A percentile compares a stretch with the other conserved stretches of the same genome.
These are phyloP conservation scores for Saturnia japonica DNA, from an alignment of 2,888 invertebrate genomes.

Conservation along the genomic window DNA sequence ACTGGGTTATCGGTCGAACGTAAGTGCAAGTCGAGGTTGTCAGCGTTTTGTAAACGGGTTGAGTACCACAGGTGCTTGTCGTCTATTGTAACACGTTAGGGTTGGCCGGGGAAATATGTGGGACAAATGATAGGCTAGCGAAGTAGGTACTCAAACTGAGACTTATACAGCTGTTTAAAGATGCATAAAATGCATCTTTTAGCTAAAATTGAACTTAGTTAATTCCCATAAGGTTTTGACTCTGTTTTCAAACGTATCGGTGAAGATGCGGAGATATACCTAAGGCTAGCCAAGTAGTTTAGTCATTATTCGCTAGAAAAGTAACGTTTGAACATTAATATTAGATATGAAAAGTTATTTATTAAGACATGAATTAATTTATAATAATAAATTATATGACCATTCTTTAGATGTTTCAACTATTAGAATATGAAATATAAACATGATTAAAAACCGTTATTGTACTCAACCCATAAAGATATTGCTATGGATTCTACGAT, in stretches of 20 bases:
- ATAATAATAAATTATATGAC: not conserved
- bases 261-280: too few species aligned
- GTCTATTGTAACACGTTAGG: slow-evolving; percentile 37
- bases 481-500: not conserved
- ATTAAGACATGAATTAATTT: not conserved
- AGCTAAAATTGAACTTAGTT: too few species aligned
- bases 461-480: not conserved
- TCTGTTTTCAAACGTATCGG: too few species aligned
- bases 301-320: too few species aligned
- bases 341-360: too few species aligned
- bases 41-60: slow-evolving; percentile 77
- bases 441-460: not conserved
- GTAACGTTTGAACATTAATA: too few species aligned
- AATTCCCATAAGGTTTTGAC: too few species aligned
- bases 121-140: slow-evolving; percentile 20
- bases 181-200: not conserved
- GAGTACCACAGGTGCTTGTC: slow-evolving; percentile 62
- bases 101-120: slow-evolving; percentile 31
- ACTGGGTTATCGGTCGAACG: slow-evolving; percentile 45
- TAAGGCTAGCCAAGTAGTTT: too few species aligned
- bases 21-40: slow-evolving; percentile 56
- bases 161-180: not conserved
- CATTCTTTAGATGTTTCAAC: too few species aligned
- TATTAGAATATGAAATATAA: not conserved
- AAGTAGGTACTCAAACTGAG: not conserved